Base-by-base conservation (phyloP, 1,140 invertebrate species). In the Zaprionus inermis region DNA sequence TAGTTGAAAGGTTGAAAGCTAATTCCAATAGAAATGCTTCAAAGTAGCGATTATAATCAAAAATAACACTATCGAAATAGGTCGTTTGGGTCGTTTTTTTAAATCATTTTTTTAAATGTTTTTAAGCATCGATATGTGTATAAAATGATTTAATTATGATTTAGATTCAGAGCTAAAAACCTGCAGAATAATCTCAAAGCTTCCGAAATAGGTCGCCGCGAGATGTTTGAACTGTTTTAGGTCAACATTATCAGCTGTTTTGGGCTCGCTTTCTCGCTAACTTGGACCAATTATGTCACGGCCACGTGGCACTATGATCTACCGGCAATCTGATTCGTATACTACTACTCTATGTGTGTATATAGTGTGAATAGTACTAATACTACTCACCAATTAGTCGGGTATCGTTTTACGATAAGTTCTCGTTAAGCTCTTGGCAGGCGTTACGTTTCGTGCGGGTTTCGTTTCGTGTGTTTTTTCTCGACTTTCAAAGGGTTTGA, bases 281-380 rank as follows among this genome's bases (percentile, higher is more conserved):
- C n/a, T 44, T 14, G n/a, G n/a, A n/a, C n/a, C n/a, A 44, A 44
- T 44, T 44, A 44, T 44, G 38, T 44, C 38, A 44, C 38, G n/a
- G n/a, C 38, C 38, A 44, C n/a, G 38, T 44, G 38, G n/a, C n/a
- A 44, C 49, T 24, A 22, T 51, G 49, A 24, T 22, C 18, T 51
- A 11, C 49, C 18, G 49, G 22, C 49, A 51, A 51, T 16, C 24
- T 11, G 14, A 24, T 32, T n/a, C 16, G 49, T 24, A 18, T 5
- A 64, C 22, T 7, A 28, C 24, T 28, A 28, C 24, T 28, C 24
- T 12, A n/a, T 30, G 10, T 54, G 24, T 54, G 22, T 12, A 52
- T 52, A 54, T 10, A 14, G 12, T 10, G 51, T 16, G 38, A 44
- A 7, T 24, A n/a, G 6, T 54, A 28, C 24, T 28, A 28, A 28